Evolutionary conservation across 2,113 vertebrate genomes (phyloP).

Genomic region (Phyllostomus hastatus): DNA sequence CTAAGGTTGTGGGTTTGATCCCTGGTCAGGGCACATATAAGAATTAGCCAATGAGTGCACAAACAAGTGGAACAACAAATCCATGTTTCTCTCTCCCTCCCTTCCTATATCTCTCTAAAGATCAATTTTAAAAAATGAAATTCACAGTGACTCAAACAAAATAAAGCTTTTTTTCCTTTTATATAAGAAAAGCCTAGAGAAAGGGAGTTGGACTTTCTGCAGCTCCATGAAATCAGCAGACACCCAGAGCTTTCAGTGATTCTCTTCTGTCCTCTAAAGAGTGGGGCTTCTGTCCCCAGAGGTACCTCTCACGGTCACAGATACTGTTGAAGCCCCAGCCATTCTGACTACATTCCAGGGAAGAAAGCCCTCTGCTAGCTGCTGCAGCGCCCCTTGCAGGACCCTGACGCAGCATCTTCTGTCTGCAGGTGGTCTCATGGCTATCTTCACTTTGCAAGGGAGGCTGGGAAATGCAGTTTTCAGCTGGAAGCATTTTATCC

Average conservation of each 20-base stretch:
- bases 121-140: neutral
- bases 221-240: neutral
- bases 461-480: conserved; percentile 7
- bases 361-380: neutral
- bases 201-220: neutral
- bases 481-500: neutral
- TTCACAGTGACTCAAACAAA: neutral
- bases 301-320: neutral
- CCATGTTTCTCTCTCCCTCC: too few relatives aligned
- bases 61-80: too few relatives aligned
- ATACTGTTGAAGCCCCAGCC: neutral
- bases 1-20: too few relatives aligned
- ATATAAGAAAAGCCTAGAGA: neutral
- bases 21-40: too few relatives aligned
- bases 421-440: neutral
- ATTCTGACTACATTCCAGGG: neutral
- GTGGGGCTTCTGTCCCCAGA: neutral
- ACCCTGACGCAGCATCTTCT: neutral
- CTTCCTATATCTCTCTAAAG: too few relatives aligned
- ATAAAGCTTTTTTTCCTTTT: neutral
- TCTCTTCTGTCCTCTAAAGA: neutral
- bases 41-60: too few relatives aligned
- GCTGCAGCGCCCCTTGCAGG: neutral
- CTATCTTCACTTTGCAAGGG: neutral
- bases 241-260: neutral